A percentile compares a stretch with the other conserved stretches of the same genome.
These are phyloP conservation scores for Apocheima hispidaria DNA, from an alignment of 2,888 invertebrate species.

Conservation along the genomic window DNA sequence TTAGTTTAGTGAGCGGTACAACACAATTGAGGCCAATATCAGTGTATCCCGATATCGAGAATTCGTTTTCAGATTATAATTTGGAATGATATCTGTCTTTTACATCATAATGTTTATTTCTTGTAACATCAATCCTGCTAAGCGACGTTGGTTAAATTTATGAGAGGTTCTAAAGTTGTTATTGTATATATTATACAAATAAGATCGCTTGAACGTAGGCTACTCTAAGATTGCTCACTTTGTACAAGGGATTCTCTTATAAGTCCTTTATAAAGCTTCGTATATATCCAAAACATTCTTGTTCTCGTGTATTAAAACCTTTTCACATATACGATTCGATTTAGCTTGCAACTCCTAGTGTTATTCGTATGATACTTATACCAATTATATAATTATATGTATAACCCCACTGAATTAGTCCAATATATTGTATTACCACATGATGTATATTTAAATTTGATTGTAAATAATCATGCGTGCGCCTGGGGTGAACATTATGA, in stretches of 20 bases:
- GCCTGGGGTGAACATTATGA: slow-evolving; percentile 66
- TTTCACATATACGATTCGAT: slow-evolving; percentile 74
- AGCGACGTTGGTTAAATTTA: slow-evolving; percentile 42
- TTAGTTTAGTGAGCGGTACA: no score
- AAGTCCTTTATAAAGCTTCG: slow-evolving; percentile 81
- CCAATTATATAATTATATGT: slow-evolving; percentile 45
- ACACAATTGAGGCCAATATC: no score
- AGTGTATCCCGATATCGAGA: neutral
- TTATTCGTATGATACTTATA: slow-evolving; percentile 60
- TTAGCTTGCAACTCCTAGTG: slow-evolving; percentile 81
- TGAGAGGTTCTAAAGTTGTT: slow-evolving; percentile 69
- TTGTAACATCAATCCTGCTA: slow-evolving; percentile 23
- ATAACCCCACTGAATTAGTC: slow-evolving; percentile 67
- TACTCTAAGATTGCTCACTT: slow-evolving; percentile 82
- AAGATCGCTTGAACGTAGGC: slow-evolving; percentile 80
- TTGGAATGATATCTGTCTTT: neutral
- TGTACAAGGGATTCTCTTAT: slow-evolving; percentile 82
- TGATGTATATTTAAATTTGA: slow-evolving; percentile 59
- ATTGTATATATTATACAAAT: slow-evolving; percentile 75
- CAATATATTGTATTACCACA: slow-evolving; percentile 59
- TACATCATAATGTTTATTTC: slow-evolving; percentile 16
- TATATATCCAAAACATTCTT: slow-evolving; percentile 72
- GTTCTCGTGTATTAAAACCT: slow-evolving; percentile 69
- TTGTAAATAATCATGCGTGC: slow-evolving; percentile 75
- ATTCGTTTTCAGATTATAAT: neutral